These are phyloP conservation scores for Spondyliosoma cantharus DNA, from an alignment of 2,797 vertebrate genomes.

Conservation along the genomic window DNA sequence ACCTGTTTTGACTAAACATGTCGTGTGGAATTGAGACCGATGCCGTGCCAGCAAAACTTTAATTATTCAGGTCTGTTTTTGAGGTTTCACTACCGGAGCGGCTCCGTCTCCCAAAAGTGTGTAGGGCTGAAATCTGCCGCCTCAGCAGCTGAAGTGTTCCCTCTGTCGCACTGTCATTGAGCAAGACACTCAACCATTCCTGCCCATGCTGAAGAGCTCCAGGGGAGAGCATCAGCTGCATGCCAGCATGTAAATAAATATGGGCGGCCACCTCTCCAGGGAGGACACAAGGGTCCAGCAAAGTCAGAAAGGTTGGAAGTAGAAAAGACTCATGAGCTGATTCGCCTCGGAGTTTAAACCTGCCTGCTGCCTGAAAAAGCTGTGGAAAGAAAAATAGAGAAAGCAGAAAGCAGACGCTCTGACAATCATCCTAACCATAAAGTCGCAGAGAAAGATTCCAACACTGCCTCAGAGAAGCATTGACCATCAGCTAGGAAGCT, in stretches of 20 bases:
- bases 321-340: neutral
- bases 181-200: conserved; percentile 20
- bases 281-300: conserved; percentile 8
- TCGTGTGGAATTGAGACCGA: neutral
- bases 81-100: conserved; percentile 32
- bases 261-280: conserved; percentile 8
- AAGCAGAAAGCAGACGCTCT: neutral
- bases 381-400: neutral
- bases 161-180: conserved; percentile 27
- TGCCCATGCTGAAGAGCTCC: conserved; percentile 28
- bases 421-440: neutral
- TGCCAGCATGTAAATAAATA: conserved; percentile 45
- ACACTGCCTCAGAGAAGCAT: neutral
- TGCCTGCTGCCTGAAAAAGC: neutral
- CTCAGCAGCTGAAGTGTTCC: conserved; percentile 29
- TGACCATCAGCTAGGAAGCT: neutral
- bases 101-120: conserved; percentile 6
- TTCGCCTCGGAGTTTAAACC: neutral
- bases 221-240: conserved; percentile 35
- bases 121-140: conserved; percentile 29
- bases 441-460: neutral
- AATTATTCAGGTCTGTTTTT: conserved; percentile 20
- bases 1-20: neutral
- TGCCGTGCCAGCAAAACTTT: neutral
- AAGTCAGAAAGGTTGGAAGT: neutral